Conservation (phyloP, 1,140 invertebrate species). For the Teleogryllus occipitalis region DNA sequence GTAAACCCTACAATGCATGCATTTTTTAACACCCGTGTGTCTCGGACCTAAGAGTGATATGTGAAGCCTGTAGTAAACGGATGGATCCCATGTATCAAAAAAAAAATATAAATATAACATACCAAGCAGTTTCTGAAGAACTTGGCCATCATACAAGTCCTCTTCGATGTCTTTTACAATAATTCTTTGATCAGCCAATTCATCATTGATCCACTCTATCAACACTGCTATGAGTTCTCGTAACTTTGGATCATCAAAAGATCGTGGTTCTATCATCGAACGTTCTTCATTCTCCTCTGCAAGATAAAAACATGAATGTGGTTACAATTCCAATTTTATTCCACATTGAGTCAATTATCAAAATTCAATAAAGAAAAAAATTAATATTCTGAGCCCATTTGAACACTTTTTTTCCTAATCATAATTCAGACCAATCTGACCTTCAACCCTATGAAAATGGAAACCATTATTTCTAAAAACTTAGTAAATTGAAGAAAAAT, state of each 20-base stretch:
- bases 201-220: slow-evolving; percentile 98
- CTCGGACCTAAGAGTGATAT: background rate
- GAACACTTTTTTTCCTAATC: background rate
- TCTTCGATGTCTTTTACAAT: slow-evolving; percentile 96
- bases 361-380: background rate
- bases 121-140: slow-evolving; percentile 91
- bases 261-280: slow-evolving; percentile 86
- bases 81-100: background rate
- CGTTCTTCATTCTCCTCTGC: slow-evolving; percentile 92
- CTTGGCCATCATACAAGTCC: slow-evolving; percentile 97
- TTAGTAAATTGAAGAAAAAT: too few species aligned
- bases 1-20: too few species aligned
- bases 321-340: background rate
- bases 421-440: too few species aligned
- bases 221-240: slow-evolving; percentile 78
- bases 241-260: slow-evolving; percentile 78
- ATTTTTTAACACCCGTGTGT: too few species aligned
- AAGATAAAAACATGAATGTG: slow-evolving; percentile 23
- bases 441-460: too few species aligned
- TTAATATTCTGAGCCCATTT: background rate
- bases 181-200: slow-evolving; percentile 91
- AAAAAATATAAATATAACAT: slow-evolving; percentile 25
- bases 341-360: background rate
- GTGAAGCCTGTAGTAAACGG: background rate
- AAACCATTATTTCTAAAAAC: too few species aligned